Conservation (phyloP, 2,797 vertebrate genomes). For the Mormyrops boulengeri region DNA sequence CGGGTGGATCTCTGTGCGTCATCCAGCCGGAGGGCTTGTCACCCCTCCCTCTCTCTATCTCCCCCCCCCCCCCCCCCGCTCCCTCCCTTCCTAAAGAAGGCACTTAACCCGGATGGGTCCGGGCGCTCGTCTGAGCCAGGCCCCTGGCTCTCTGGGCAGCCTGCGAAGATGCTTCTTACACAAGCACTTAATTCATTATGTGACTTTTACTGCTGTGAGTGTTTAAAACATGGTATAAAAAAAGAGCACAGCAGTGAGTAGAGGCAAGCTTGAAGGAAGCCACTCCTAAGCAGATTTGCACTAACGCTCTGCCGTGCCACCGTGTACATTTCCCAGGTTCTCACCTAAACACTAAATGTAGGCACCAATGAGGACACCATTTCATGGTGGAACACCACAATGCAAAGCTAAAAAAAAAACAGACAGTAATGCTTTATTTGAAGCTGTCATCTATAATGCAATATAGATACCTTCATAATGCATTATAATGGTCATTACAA, state of each 20-base stretch:
- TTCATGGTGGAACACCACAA: not conserved
- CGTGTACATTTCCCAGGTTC: not conserved
- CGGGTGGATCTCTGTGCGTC: too few relatives aligned
- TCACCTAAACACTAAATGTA: not conserved
- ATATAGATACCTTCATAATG: not conserved
- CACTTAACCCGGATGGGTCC: conserved; percentile 19
- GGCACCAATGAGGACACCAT: not conserved
- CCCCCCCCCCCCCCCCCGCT: conserved; percentile 38
- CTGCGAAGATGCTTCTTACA: conserved; percentile 61
- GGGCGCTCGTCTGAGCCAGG: not conserved
- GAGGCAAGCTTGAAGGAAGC: not conserved
- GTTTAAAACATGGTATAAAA: conserved; percentile 10
- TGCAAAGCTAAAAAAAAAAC: not conserved
- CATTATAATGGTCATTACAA: not conserved
- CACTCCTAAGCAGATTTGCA: not conserved
- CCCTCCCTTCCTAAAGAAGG: conserved; percentile 42
- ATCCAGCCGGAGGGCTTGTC: conserved; percentile 73
- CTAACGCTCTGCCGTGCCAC: not conserved
- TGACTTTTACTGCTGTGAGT: conserved; percentile 43
- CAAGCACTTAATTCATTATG: conserved; percentile 63
- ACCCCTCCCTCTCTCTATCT: conserved; percentile 68
- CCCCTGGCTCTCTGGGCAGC: conserved; percentile 26
- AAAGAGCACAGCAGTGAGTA: not conserved
- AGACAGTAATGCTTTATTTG: not conserved
- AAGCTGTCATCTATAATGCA: not conserved